Base-by-base conservation (phyloP, 2,888 invertebrate species). In the Spodoptera exigua region DNA sequence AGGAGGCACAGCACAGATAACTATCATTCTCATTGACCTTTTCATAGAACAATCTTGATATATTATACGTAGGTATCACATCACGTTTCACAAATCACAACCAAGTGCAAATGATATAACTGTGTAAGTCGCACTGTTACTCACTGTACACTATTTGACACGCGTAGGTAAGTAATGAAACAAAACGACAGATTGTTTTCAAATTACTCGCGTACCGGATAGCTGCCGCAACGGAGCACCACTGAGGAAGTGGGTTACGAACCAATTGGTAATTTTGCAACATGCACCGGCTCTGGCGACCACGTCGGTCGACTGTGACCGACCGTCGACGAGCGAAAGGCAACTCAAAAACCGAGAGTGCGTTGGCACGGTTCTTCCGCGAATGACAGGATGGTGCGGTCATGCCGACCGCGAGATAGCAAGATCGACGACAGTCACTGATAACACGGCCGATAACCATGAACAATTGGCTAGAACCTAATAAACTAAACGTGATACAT, bases 221-320 rank as follows among this genome's bases (percentile, higher is more conserved):
- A 79, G 74, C 74, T 74, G 74, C 76, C 70, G 74, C 82, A 70
- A 75, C 75, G 75, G 76, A 78, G 79, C 70, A 78, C 77, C 80
- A 83, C 82, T 76, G 78, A 85, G 83, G 87, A 89, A 89, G 84
- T 90, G 83, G 89, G 88, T 88, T 90, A 86, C 85, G 86, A 88
- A 89, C 87, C 87, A 86, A 89, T 90, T 83, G 87, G 85, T 83
- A 86, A 88, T 89, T 91, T 90, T 87, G 89, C 87, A 89, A 91
- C 84, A 86, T 89, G 88, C 88, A 89, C 85, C 79, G 84, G 69
- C 85, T 81, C 71, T 74, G 79, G 76, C 84, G 81, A 85, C 85
- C 79, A 82, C 84, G 82, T 79, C 84, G 83, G 76, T 83, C 84
- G 85, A 86, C 82, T 87, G 86, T 86, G 88, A 87, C 88, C 84